Percentiles rank a stretch among this genome's conserved stretches.
phyloP scores from a whole-genome alignment of 2,888 invertebrate genomes.

The Cephus sareptanus region DNA sequence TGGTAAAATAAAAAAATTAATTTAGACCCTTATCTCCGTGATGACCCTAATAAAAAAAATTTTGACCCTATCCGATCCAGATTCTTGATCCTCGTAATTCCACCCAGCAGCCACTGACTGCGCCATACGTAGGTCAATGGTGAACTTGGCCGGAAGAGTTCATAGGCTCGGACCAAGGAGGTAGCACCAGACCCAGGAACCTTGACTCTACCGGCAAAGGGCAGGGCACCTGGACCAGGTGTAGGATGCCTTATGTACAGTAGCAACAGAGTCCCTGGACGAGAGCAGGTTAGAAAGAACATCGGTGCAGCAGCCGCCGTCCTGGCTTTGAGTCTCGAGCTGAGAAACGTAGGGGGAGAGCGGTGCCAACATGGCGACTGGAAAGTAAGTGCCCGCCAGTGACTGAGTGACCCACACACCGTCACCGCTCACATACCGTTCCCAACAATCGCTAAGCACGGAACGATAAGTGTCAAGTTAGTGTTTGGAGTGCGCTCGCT shows the following conservation, averaged over 20 bases:
- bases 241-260: background rate
- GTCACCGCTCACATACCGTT: slow-evolving; percentile 48
- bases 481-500: slow-evolving; percentile 20
- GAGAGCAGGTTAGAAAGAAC: background rate
- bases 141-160: background rate
- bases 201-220: background rate
- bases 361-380: slow-evolving; percentile 49
- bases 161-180: background rate
- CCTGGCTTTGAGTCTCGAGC: background rate
- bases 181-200: background rate
- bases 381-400: slow-evolving; percentile 50
- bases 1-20: background rate
- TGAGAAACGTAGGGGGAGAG: slow-evolving; percentile 28
- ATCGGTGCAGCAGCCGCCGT: background rate
- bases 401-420: slow-evolving; percentile 52
- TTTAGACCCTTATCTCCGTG: background rate
- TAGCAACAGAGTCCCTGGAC: background rate
- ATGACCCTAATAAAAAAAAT: background rate
- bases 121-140: background rate
- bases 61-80: no score
- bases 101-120: background rate
- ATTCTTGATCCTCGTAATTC: background rate
- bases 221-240: background rate
- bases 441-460: slow-evolving; percentile 41
- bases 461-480: slow-evolving; percentile 25